Evolutionary conservation across 1,140 invertebrate species (phyloP).

Genomic region (Euglossa dilemma): DNA sequence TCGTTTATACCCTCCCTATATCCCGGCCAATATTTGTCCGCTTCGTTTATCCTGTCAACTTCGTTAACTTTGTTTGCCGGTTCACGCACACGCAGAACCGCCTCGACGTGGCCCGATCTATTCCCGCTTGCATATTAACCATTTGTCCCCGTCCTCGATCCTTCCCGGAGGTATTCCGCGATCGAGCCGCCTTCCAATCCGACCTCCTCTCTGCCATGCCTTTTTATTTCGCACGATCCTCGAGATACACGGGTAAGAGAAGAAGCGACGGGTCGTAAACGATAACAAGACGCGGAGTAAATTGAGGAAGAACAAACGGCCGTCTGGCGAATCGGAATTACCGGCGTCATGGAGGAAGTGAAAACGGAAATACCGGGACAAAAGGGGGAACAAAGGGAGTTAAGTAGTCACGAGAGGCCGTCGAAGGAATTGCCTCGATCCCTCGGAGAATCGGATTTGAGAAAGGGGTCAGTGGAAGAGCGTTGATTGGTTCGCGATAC

Average conservation of each 20-base stretch:
- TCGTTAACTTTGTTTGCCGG: conserved; percentile 3
- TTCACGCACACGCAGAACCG: neutral
- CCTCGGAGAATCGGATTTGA: neutral
- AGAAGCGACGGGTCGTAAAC: neutral
- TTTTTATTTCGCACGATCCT: neutral
- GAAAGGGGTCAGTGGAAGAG: neutral
- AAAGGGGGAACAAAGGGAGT: neutral
- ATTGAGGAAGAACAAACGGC: neutral
- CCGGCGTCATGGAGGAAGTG: neutral
- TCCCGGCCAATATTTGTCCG: neutral
- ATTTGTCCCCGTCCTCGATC: neutral
- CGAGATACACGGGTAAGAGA: neutral
- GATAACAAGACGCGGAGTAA: neutral
- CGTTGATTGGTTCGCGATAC: too few relatives aligned
- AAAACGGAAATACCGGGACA: neutral
- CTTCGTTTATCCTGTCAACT: conserved; percentile 3
- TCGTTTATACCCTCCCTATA: neutral
- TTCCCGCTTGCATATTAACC: neutral
- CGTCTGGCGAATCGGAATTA: neutral
- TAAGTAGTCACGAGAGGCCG: neutral
- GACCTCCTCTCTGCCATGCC: too few relatives aligned
- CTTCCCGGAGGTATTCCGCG: too few relatives aligned
- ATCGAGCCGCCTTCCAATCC: neutral
- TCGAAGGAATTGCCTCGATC: neutral
- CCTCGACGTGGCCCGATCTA: neutral